Evolutionary conservation across 1,140 invertebrate genomes (phyloP).

Genomic region (Piezodorus guildinii): DNA sequence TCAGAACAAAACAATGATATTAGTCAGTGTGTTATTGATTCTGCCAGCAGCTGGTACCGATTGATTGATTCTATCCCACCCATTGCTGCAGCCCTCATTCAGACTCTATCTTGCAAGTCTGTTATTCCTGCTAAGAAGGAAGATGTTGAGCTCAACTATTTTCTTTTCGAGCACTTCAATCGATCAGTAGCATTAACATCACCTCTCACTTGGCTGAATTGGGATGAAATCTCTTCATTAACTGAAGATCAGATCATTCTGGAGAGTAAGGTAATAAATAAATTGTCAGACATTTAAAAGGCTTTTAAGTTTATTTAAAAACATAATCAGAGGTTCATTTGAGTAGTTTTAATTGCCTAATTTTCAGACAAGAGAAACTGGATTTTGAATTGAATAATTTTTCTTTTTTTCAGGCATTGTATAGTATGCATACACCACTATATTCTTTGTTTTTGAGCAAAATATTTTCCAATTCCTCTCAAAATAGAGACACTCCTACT

Average conservation of each 20-base stretch:
- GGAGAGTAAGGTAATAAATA: not conserved
- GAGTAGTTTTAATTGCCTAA: no score
- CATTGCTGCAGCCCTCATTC: not conserved
- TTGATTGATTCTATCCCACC: not conserved
- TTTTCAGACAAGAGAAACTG: no score
- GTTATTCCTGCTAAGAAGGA: not conserved
- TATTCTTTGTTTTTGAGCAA: constrained; percentile 32
- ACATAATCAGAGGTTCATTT: no score
- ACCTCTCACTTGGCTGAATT: not conserved
- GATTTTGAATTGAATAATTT: not conserved
- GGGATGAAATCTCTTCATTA: not conserved
- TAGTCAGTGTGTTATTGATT: not conserved
- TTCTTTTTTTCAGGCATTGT: constrained; percentile 22
- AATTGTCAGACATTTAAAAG: no score
- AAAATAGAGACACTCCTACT: constrained; percentile 16
- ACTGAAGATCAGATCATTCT: not conserved
- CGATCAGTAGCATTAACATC: not conserved
- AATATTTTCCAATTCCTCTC: constrained; percentile 29
- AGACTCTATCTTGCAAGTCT: no score
- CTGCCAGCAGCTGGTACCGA: not conserved
- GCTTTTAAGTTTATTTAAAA: no score
- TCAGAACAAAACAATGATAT: not conserved
- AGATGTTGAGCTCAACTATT: not conserved
- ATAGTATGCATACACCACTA: constrained; percentile 28
- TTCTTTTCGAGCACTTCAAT: not conserved